Base-by-base conservation (phyloP, 2,797 vertebrate species). In the Karalla daura region DNA sequence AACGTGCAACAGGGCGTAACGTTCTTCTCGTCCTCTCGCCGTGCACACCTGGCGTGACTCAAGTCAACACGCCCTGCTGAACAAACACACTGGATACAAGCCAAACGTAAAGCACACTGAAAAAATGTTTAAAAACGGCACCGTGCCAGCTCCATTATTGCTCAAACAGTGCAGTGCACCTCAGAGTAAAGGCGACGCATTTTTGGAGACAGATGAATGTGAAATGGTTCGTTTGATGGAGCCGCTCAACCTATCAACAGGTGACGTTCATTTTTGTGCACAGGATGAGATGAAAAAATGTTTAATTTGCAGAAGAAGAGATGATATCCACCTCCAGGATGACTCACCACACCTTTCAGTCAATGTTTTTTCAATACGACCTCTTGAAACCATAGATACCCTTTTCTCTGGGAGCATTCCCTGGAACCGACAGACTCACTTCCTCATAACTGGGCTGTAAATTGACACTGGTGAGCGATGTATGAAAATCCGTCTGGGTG, bases 31-130 rank as follows among this genome's bases (percentile, higher is more conserved):
- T 32, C n/a, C 25, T 21, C 30, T 20, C 30, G 17, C 12, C 6
- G 35, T 11, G 5, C 68, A 13, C 37, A 45, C 14, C 0, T 17
- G 36, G 5, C 2, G 14, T 2, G 17, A 25, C 15, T 33, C 12
- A 12, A 4, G 6, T 35, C 44, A 58, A 45, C 51, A 68, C 67
- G 23, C 41, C 54, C 64, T 53, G n/a, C 55, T 76, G 18, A 68
- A 33, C 44, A 68, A 81, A 83, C 67, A 81, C 28, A 53, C 23
- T n/a, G n/a, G n/a, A n/a, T n/a, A n/a, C n/a, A n/a, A n/a, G n/a
- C n/a, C n/a, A n/a, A n/a, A n/a, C n/a, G n/a, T n/a, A n/a, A n/a
- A n/a, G 50, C 1, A 76, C 2, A 54, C 23, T 46, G 10, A 36
- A n/a, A 17, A 5, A 5, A 60, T 6, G 20, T 3, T n/a, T 5